A percentile compares a stretch with the other conserved stretches of the same genome.
Conservation (phyloP, 37 sponge, comb jelly and placozoan genomes). For the Chondrosia reniformis region DNA sequence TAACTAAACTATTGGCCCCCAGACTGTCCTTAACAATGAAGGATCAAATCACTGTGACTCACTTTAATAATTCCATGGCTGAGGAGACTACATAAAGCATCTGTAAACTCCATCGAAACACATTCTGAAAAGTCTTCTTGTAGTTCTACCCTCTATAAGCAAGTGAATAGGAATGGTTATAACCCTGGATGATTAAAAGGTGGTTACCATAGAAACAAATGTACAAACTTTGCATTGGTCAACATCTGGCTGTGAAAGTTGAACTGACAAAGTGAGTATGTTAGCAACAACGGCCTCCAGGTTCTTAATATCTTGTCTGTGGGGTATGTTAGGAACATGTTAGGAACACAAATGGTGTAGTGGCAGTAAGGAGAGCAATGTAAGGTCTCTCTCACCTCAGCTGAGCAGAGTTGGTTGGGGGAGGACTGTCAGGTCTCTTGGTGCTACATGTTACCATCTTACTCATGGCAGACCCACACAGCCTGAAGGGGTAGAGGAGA, state of each 20-base stretch:
- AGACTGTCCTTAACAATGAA: too few species aligned
- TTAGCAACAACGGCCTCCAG: neutral
- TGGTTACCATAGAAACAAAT: too few species aligned
- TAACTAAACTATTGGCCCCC: too few species aligned
- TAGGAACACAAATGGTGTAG: neutral
- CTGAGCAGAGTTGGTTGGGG: constrained; percentile 4
- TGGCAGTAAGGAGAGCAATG: neutral
- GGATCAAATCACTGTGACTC: too few species aligned
- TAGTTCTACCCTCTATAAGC: neutral
- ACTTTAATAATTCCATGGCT: neutral
- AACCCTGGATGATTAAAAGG: too few species aligned
- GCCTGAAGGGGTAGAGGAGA: neutral
- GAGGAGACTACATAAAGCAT: neutral
- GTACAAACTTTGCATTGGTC: too few species aligned
- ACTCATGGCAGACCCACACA: neutral
- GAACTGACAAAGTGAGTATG: neutral
- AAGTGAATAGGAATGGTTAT: too few species aligned
- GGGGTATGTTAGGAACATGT: neutral
- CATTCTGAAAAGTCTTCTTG: neutral
- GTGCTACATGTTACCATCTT: constrained; percentile 13
- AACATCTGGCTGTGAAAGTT: too few species aligned
- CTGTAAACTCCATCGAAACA: neutral
- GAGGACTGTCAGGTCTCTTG: neutral
- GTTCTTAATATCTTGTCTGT: neutral
- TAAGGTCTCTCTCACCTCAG: constrained; percentile 5